Base-by-base conservation (phyloP, 2,888 invertebrate genomes). In the Gibbula magus region DNA sequence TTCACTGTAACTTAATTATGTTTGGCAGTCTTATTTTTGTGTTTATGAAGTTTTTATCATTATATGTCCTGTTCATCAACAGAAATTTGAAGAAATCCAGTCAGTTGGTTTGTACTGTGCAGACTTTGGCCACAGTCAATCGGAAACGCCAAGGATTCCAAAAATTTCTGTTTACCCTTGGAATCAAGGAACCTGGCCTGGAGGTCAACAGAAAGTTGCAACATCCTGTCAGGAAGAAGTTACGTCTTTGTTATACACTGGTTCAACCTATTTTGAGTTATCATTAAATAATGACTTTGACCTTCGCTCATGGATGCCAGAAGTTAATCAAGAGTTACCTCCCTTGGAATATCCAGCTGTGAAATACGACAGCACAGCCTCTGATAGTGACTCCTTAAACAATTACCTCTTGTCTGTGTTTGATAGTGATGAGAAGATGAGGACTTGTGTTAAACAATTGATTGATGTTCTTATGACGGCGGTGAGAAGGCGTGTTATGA, bases 91-190 rank as follows among this genome's bases (percentile, higher is more conserved):
- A 53, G 91, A 91, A 81, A 82, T 91, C 29, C 90, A 94, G 29
- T 90, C 93, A 4, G 85, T 90, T 77, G 94, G 94, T 22, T 81
- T 94, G 56, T 94, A 90, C 87, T 88, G 87, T 51, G 67, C 93
- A 13, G 86, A 91, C 67, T 83, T 92, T 18, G 78, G 54, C 67
- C 32, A 84, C 52, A 35, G 51, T 53, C 20, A 51, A 18, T 25
- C 29, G 4, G 51, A 20, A 20, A 22, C 76, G 16, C 45, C 10
- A 2, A 75, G 52, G 29, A 35, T 70, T 32, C 61, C 79, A 39
- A 22, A 39, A 16, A 73, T 92, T 25, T 83, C 83, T 32, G 81
- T 92, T 16, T 89, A 88, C 82, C 90, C 90, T 25, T 92, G 92
- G 91, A 78, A 84, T 61, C 81, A 84, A 39, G 86, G 86, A 78